Evolutionary conservation across 2,797 vertebrate genomes (phyloP).

Genomic region (Borostomias antarcticus): DNA sequence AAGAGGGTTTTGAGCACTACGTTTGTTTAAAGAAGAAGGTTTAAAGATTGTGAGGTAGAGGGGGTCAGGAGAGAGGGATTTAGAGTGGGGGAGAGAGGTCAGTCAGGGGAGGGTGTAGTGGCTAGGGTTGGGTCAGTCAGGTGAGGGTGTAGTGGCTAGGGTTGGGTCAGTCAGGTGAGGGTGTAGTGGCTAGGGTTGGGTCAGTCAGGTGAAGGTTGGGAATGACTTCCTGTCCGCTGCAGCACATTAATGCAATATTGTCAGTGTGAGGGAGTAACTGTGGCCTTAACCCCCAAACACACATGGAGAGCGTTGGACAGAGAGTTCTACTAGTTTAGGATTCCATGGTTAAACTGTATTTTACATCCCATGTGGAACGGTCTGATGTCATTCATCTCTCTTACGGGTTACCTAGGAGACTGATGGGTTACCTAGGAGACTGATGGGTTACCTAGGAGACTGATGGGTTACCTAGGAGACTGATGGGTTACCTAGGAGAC

Average conservation of each 20-base stretch:
- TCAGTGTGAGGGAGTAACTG: slow-evolving; percentile 63
- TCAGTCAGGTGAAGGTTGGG: slow-evolving; percentile 28
- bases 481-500: background rate
- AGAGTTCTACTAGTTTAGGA: slow-evolving; percentile 56
- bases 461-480: background rate
- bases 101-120: slow-evolving; percentile 27
- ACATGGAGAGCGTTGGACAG: slow-evolving; percentile 63
- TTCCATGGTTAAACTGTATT: slow-evolving; percentile 15
- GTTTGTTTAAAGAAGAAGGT: slow-evolving; percentile 20
- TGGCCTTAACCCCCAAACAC: slow-evolving; percentile 71
- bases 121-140: slow-evolving; percentile 43
- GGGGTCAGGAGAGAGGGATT: too few species aligned
- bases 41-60: background rate
- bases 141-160: slow-evolving; percentile 27
- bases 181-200: slow-evolving; percentile 17
- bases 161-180: slow-evolving; percentile 35
- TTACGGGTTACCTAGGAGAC: background rate
- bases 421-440: background rate
- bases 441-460: background rate
- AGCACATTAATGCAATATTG: slow-evolving; percentile 63
- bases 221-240: slow-evolving; percentile 31
- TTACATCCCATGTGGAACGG: background rate
- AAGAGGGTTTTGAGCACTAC: slow-evolving; percentile 20
- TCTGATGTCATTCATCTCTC: too few species aligned
- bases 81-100: slow-evolving; percentile 45